Conservation (phyloP, 2,888 invertebrate species). For the Drosophila ezoana region DNA sequence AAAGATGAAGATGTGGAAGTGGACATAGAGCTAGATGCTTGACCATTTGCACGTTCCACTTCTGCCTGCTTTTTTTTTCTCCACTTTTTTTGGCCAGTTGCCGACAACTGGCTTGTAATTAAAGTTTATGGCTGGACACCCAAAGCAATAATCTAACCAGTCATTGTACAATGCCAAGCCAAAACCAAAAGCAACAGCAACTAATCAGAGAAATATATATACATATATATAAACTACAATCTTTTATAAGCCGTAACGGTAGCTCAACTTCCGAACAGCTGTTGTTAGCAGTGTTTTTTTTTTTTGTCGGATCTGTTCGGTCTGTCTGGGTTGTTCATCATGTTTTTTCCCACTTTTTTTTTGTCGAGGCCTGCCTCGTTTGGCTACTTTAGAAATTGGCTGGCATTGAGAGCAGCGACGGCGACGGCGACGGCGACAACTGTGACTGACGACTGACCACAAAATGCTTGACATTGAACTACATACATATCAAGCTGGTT, state of each 20-base stretch:
- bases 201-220: conserved; percentile 8
- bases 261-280: conserved; percentile 68
- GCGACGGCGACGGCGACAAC: conserved; percentile 50
- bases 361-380: conserved; percentile 46
- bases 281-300: conserved; percentile 31
- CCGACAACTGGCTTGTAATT: conserved; percentile 41
- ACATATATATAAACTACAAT: conserved; percentile 14
- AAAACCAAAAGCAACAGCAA: conserved; percentile 6
- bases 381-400: conserved; percentile 67
- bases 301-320: conserved; percentile 16
- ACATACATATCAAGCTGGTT: conserved; percentile 48
- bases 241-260: conserved; percentile 70
- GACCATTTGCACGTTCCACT: conserved; percentile 48
- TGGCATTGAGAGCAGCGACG: conserved; percentile 69
- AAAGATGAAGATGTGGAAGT: conserved; percentile 11
- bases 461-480: conserved; percentile 72
- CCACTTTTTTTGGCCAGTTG: conserved; percentile 6
- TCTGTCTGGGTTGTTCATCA: conserved; percentile 41
- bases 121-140: conserved; percentile 56
- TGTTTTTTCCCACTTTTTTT: conserved; percentile 19
- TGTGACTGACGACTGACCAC: conserved; percentile 60
- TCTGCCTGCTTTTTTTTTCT: conserved; percentile 16
- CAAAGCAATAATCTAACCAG: conserved; percentile 58
- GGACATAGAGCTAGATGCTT: conserved; percentile 16
- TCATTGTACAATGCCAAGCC: conserved; percentile 68